Evolutionary conservation across 2,113 vertebrate genomes (phyloP), one percentile per base, ranked within the genome.

Genomic region (Balaeniceps rex): DNA sequence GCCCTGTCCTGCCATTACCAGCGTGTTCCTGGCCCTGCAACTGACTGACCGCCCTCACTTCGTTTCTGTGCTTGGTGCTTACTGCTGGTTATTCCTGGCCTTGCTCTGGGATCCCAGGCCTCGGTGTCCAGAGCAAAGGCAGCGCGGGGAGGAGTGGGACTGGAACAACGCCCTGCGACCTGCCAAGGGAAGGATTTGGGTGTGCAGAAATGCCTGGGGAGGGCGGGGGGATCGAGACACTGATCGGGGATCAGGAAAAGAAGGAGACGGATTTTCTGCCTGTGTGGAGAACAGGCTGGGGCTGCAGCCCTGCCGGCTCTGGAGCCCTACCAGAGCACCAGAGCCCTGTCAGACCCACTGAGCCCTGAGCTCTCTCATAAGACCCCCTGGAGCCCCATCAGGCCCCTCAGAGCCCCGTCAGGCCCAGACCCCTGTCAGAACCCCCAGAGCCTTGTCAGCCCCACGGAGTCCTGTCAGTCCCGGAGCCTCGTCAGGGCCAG

Each of bases 11-110:
- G 65, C 58, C 82, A 69, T n/a, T 42, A 21, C 21, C 0, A 0
- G 5, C 1, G 1, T 7, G 29, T 46, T 19, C 49, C 44, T 1
- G 0, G 46, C 61, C 40, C 61, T 44, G 47, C 28, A 25, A 0
- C 6, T 23, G 8, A 23, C 34, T 24, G 9, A 2, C 16, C 70
- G 60, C 25, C 47, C 19, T 49, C 11, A 0, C 7, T 9, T 21
- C 33, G 21, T 49, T 58, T 24, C 52, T 25, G 40, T n/a, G 47
- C 19, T 16, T 18, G 21, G 2, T 51, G 47, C 33, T 63, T 34
- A 4, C n/a, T 47, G 70, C 63, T 49, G 77, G 15, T 26, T 46
- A 24, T 17, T 55, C 25, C 51, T 29, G 47, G 34, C 25, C 29
- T 26, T 40, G 29, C n/a, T 46, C 10, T 0, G 51, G 28, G 9